Evolutionary conservation across 2,797 vertebrate species (phyloP), one percentile per base, ranked within the genome.

Genomic region (Chromobotia macracanthus): DNA sequence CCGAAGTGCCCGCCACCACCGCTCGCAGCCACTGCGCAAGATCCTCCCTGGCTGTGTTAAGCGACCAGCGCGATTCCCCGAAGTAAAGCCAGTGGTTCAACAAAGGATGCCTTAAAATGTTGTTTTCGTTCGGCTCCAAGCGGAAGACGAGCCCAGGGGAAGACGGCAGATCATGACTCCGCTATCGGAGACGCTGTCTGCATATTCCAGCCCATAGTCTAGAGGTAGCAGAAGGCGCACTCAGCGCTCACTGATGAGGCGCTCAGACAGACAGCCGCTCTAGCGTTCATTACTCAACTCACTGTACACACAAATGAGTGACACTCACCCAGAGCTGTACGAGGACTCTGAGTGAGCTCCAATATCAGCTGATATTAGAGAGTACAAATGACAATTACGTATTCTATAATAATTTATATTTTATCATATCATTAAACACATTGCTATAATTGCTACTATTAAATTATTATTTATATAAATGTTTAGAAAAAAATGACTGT

Each of bases 111-210:
- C 55, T 83, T 83, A 86, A 71, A 86, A 80, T 50, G 46, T 72
- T 86, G 89, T 90, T 88, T 91, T 89, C 55, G 55, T 66, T 89
- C 83, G 83, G 35, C 72, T 85, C 83, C 78, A 89, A 89, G 87
- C 88, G 87, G 89, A 89, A 91, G 90, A 91, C 90, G 89, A 89
- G 91, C 92, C 91, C 89, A 87, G 88, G 91, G 89, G 90, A 91
- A 82, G 77, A 84, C 71, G 87, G 89, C 86, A 87, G 91, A 92
- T 92, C 92, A 92, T 90, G 91, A 93, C 91, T 92, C 89, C 89
- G 87, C 89, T 85, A 80, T 84, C 87, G 75, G 83, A 90, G 91
- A 90, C 90, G 90, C 78, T 66, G 84, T 81, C 69, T 88, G 89
- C 88, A 75, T 87, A 88, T 88, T 87, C 87, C 89, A 89, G 90